These are phyloP conservation scores for Anarrhichthys ocellatus DNA, from an alignment of 2,113 vertebrate genomes.

Conservation along the genomic window DNA sequence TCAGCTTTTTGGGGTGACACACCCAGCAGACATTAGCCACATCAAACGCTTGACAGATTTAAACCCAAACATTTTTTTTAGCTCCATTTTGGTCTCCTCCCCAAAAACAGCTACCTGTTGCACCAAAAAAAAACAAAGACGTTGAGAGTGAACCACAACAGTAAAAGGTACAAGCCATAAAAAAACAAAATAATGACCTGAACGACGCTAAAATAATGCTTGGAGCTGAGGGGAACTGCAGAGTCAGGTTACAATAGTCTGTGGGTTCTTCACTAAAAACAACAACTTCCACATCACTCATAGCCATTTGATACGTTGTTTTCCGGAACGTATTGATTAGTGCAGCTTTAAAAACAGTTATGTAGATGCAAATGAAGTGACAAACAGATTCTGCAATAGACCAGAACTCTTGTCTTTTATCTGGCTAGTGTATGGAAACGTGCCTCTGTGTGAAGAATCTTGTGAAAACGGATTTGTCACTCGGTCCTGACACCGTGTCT, in stretches of 20 bases:
- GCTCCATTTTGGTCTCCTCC: not conserved
- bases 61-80: not conserved
- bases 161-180: too few species aligned
- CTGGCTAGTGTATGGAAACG: not conserved
- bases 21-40: not conserved
- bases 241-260: not conserved
- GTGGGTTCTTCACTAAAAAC: too few species aligned
- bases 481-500: not conserved
- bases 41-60: not conserved
- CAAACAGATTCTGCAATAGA: not conserved
- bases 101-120: not conserved
- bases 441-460: not conserved
- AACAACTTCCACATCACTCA: not conserved
- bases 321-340: not conserved
- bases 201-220: not conserved
- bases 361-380: not conserved
- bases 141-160: not conserved
- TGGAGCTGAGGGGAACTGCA: not conserved
- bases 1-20: not conserved
- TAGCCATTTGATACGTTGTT: not conserved
- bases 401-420: not conserved
- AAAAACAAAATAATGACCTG: not conserved
- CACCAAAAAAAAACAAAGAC: not conserved
- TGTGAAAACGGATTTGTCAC: conserved; percentile 5
- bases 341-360: not conserved